Percentiles rank a stretch among this genome's conserved stretches.
These are phyloP conservation scores for Catonia carolina DNA, from an alignment of 2,888 invertebrate genomes.

Conservation along the genomic window DNA sequence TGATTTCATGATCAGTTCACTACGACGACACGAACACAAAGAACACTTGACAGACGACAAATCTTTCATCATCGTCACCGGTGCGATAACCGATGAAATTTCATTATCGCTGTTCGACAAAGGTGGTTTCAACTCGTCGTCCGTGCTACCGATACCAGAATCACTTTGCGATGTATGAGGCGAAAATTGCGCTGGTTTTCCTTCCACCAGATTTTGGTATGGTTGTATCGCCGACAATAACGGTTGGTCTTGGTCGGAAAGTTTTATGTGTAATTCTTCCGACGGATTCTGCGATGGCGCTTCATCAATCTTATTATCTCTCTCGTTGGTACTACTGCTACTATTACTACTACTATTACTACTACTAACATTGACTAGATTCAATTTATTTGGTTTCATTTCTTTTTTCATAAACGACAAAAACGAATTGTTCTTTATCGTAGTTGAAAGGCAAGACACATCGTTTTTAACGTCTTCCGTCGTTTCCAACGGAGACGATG, in stretches of 20 bases:
- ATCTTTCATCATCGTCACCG: too few species aligned
- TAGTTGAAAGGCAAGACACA: too few species aligned
- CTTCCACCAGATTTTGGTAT: constrained; percentile 23
- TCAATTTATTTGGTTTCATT: constrained; percentile 22
- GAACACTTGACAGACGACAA: too few species aligned
- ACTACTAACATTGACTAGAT: constrained; percentile 30
- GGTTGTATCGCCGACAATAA: constrained; percentile 13
- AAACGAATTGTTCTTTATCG: too few species aligned
- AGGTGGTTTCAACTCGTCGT: constrained; percentile 32
- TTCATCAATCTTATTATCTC: constrained; percentile 11
- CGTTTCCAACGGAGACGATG: too few species aligned
- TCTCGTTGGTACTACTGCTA: constrained; percentile 1
- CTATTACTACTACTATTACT: constrained; percentile 15
- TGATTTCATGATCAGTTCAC: constrained; percentile 27
- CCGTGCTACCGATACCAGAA: constrained; percentile 34
- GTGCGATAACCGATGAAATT: not conserved
- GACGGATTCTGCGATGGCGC: too few species aligned
- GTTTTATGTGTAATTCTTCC: constrained; percentile 16
- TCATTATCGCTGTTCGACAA: constrained; percentile 5
- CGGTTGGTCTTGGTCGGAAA: constrained; percentile 14
- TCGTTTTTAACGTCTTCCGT: too few species aligned
- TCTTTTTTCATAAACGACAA: too few species aligned
- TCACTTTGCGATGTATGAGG: constrained; percentile 31
- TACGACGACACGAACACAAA: constrained; percentile 29
- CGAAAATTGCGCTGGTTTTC: constrained; percentile 21